phyloP scores from a whole-genome alignment of 2,113 vertebrate genomes.

The Phylloscopus trochilus region DNA sequence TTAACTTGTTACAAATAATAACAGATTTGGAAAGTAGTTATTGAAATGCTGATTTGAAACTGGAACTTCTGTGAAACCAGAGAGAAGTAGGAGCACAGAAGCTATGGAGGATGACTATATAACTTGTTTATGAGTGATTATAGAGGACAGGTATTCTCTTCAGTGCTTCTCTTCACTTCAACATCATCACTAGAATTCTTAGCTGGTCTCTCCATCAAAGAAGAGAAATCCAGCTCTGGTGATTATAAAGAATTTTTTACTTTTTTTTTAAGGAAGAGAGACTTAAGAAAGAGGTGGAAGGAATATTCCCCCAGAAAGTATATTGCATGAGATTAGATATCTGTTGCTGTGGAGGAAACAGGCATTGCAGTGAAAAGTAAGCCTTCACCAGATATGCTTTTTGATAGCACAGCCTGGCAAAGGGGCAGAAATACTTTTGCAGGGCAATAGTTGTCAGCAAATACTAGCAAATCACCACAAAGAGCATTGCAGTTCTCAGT shows the following conservation, averaged over 20 bases:
- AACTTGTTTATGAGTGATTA: neutral
- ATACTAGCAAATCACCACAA: neutral
- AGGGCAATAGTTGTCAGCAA: neutral
- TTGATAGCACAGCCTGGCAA: neutral
- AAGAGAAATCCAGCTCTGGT: neutral
- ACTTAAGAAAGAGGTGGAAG: neutral
- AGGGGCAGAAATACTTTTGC: neutral
- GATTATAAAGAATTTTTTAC: neutral
- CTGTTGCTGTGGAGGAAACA: neutral
- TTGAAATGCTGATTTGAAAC: neutral
- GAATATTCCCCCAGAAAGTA: neutral
- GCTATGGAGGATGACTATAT: neutral
- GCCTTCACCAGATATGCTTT: neutral
- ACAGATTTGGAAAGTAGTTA: neutral
- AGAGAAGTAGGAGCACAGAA: neutral
- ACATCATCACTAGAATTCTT: neutral
- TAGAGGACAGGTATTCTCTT: neutral
- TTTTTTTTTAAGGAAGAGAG: neutral
- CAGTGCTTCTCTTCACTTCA: neutral
- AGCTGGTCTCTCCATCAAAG: neutral
- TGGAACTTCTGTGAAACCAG: neutral
- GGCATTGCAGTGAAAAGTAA: neutral
- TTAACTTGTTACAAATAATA: neutral
- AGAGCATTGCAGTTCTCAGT: neutral
- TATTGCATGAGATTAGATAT: neutral